Conservation (phyloP, 2,797 vertebrate genomes). For the Lacerta viridis region DNA sequence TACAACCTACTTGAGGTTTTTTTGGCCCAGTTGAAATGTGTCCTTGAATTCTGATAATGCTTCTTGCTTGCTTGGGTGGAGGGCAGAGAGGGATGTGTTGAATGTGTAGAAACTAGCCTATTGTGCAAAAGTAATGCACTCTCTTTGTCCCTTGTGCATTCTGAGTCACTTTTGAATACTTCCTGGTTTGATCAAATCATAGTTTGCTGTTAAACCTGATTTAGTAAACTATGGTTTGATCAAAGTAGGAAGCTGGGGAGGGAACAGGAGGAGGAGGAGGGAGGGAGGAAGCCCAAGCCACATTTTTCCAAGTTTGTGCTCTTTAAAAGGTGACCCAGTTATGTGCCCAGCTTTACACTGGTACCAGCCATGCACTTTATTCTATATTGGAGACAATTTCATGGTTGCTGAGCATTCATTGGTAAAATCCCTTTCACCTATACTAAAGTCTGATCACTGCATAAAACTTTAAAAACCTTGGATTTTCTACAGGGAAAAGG, state of each 20-base stretch:
- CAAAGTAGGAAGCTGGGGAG: background rate
- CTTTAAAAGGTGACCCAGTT: background rate
- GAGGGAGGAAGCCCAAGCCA: background rate
- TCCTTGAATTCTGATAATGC: too few species aligned
- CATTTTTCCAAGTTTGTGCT: background rate
- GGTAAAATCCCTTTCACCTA: background rate
- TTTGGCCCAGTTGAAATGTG: too few species aligned
- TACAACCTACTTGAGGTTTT: too few species aligned
- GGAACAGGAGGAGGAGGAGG: background rate
- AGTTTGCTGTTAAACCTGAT: background rate
- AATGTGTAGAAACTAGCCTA: too few species aligned
- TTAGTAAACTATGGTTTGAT: background rate
- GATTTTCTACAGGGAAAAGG: constrained; percentile 83
- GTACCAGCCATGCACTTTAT: background rate
- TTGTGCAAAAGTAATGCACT: background rate
- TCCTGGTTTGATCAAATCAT: background rate
- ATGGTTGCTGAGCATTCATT: constrained; percentile 1
- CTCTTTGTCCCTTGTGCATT: background rate
- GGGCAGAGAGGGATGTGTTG: too few species aligned
- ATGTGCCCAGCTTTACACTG: background rate
- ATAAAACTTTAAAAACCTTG: constrained; percentile 33
- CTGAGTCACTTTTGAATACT: background rate
- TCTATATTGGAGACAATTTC: background rate
- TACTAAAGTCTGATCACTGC: background rate
- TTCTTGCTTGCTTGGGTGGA: too few species aligned